These are phyloP conservation scores for Marisa cornuarietis DNA, from an alignment of 1,140 invertebrate species.

Conservation along the genomic window DNA sequence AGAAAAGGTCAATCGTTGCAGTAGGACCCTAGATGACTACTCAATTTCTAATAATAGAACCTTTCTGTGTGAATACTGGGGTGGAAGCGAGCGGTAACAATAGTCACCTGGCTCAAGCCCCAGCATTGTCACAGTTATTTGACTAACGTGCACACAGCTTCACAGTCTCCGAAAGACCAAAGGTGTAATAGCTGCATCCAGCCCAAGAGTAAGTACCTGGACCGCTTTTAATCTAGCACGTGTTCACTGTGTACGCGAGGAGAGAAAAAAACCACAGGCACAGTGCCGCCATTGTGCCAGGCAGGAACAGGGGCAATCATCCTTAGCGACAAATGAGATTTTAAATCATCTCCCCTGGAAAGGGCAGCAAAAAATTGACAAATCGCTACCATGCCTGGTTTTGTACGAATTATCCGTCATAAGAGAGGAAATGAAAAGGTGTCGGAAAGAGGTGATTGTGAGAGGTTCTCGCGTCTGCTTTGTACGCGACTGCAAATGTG, in stretches of 20 bases:
- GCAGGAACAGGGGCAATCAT: conserved; percentile 1
- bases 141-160: no score
- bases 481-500: background rate
- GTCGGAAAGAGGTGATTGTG: background rate
- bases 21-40: no score
- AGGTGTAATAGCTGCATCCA: no score
- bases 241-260: background rate
- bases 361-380: background rate
- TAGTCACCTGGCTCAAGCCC: no score
- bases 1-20: no score
- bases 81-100: no score
- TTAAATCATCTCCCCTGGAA: conserved; percentile 1
- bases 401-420: conserved; percentile 11
- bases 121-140: no score
- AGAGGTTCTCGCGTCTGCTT: background rate
- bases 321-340: conserved; percentile 3
- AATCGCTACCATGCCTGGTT: background rate
- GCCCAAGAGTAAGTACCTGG: background rate
- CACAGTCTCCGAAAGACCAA: no score
- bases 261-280: background rate
- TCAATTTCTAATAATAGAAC: no score
- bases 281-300: background rate
- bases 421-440: conserved; percentile 12
- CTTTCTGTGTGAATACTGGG: no score
- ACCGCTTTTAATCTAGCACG: background rate